Percentiles rank a stretch among this genome's conserved stretches.
phyloP scores from a whole-genome alignment of 2,113 vertebrate species.

The Pangasianodon hypophthalmus region DNA sequence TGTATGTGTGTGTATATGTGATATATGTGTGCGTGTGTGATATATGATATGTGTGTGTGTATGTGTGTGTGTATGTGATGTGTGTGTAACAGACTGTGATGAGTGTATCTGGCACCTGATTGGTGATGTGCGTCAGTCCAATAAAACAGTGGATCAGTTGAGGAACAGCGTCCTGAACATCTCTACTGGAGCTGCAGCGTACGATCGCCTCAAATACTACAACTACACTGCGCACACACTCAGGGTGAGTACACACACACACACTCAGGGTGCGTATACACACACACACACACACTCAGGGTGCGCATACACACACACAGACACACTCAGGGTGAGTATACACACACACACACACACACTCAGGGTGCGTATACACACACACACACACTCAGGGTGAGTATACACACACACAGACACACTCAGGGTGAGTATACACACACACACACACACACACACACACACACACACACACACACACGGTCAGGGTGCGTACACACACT shows the following conservation, averaged over 20 bases:
- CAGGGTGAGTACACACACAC: constrained; percentile 65
- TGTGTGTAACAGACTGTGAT: constrained; percentile 80
- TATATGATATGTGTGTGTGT: not conserved
- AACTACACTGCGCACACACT: constrained; percentile 83
- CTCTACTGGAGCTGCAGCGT: constrained; percentile 88
- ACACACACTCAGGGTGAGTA: not conserved
- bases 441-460: no score
- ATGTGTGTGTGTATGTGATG: not conserved
- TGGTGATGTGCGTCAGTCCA: constrained; percentile 82
- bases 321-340: not conserved
- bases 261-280: constrained; percentile 72
- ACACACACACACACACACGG: not conserved
- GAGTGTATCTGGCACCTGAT: constrained; percentile 95
- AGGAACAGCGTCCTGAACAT: constrained; percentile 84
- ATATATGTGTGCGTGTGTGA: not conserved
- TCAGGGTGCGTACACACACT: no score
- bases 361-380: no score
- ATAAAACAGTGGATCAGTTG: constrained; percentile 83
- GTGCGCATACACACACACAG: constrained; percentile 48
- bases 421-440: no score
- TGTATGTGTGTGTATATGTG: not conserved
- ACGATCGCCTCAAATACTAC: constrained; percentile 84
- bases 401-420: not conserved
- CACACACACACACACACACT: no score
- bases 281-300: constrained; percentile 72